phyloP scores from a whole-genome alignment of 2,797 vertebrate genomes.

The Halcyon badia region DNA sequence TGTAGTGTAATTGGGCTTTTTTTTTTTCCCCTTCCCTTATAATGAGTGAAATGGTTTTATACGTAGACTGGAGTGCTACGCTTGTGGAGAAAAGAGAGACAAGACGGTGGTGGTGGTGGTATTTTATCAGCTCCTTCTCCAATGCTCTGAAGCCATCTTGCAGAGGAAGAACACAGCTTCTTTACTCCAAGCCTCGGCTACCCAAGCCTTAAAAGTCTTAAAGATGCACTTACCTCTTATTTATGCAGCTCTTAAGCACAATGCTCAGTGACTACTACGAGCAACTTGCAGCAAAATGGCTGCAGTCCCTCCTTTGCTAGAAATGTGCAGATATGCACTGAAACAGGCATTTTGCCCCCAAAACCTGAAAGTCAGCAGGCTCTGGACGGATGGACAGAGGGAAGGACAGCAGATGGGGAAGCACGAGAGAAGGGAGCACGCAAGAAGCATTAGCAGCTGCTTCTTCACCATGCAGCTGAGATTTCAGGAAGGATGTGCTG shows the following conservation, averaged over 20 bases:
- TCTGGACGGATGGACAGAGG: neutral
- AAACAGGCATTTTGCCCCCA: neutral
- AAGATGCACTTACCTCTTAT: neutral
- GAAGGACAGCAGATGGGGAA: slow-evolving; percentile 24
- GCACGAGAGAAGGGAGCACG: neutral
- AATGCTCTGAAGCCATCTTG: neutral
- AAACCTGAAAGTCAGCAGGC: neutral
- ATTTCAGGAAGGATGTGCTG: neutral
- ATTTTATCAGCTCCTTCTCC: neutral
- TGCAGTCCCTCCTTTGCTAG: neutral
- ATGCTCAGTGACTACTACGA: neutral
- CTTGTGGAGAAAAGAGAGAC: neutral
- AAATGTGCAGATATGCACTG: neutral
- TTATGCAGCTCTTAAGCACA: neutral
- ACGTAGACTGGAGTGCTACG: neutral
- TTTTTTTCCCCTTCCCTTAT: neutral
- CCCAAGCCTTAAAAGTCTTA: neutral
- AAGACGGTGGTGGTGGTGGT: neutral
- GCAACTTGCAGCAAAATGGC: neutral
- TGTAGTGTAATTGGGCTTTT: neutral
- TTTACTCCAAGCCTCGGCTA: neutral
- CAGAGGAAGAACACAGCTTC: neutral
- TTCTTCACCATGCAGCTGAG: slow-evolving; percentile 9
- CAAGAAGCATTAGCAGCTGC: slow-evolving; percentile 15
- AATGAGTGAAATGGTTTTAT: neutral